Conservation (phyloP, 1,140 invertebrate species). For the Zeugodacus cucurbitae region DNA sequence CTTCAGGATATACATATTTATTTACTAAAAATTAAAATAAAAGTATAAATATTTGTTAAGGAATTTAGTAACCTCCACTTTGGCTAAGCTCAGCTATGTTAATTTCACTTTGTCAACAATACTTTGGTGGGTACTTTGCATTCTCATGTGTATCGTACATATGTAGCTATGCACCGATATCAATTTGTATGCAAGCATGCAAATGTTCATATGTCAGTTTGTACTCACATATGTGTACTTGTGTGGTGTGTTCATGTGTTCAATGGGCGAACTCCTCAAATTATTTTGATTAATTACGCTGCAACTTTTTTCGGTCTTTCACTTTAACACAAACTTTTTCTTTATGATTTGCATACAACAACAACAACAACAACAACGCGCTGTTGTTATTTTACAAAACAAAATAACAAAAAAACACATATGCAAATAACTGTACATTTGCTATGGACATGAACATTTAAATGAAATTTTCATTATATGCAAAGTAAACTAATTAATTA, state of each 20-base stretch:
- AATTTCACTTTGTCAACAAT: neutral
- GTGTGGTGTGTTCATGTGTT: neutral
- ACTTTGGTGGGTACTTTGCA: neutral
- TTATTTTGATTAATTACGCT: constrained; percentile 29
- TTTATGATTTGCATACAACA: constrained; percentile 9
- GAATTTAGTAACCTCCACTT: neutral
- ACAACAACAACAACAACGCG: neutral
- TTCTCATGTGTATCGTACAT: neutral
- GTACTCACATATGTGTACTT: neutral
- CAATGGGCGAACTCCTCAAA: constrained; percentile 22
- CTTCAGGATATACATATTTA: too few species aligned
- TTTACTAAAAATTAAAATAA: neutral
- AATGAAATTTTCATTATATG: neutral
- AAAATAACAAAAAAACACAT: neutral
- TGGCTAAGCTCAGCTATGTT: neutral
- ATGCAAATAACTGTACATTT: neutral
- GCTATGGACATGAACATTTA: neutral
- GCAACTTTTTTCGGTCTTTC: constrained; percentile 27
- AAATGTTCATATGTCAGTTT: neutral
- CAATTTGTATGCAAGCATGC: neutral
- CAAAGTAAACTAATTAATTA: neutral
- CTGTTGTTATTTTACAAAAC: neutral
- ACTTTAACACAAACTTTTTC: constrained; percentile 31
- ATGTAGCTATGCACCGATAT: neutral
- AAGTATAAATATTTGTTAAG: neutral